Percentiles rank a stretch among this genome's conserved stretches.
These are phyloP conservation scores for Pseudomugil tenellus DNA, from an alignment of 2,797 vertebrate genomes.

Conservation along the genomic window DNA sequence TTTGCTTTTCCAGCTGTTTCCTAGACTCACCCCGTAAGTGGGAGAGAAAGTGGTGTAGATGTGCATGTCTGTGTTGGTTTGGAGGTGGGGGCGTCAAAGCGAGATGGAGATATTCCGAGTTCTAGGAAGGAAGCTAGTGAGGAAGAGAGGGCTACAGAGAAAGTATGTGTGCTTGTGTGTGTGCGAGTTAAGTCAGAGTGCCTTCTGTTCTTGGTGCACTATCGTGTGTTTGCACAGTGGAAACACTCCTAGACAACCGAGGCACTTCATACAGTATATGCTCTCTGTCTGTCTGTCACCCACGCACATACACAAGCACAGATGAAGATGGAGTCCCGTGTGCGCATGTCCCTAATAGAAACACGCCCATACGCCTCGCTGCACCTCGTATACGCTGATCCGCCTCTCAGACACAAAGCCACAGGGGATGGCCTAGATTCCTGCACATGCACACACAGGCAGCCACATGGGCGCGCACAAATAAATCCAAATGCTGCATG, in stretches of 20 bases:
- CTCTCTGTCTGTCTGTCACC: conserved; percentile 8
- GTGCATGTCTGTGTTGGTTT: conserved; percentile 38
- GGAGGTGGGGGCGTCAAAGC: conserved; percentile 36
- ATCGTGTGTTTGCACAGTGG: conserved; percentile 51
- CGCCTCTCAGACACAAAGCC: conserved; percentile 76
- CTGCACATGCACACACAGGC: conserved; percentile 74
- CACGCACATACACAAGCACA: conserved; percentile 18
- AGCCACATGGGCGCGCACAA: conserved; percentile 17
- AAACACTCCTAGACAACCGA: conserved; percentile 51
- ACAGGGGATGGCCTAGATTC: conserved; percentile 81
- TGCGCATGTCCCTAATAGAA: conserved; percentile 61
- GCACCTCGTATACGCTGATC: conserved; percentile 70
- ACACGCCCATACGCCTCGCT: conserved; percentile 67
- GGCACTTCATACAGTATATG: conserved; percentile 28
- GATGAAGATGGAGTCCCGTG: conserved; percentile 28
- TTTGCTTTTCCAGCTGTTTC: conserved; percentile 84
- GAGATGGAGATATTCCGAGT: conserved; percentile 53
- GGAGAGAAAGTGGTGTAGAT: conserved; percentile 50
- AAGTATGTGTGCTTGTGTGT: conserved; percentile 21
- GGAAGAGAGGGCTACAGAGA: conserved; percentile 36
- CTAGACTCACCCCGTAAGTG: conserved; percentile 66
- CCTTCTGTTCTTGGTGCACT: conserved; percentile 45
- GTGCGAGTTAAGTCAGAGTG: conserved; percentile 42
- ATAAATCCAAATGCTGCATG: neutral
- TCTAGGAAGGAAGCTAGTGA: conserved; percentile 55